A percentile compares a stretch with the other conserved stretches of the same genome.
Evolutionary conservation across 2,113 vertebrate genomes (phyloP).

Genomic region (Mormoops blainvillei): DNA sequence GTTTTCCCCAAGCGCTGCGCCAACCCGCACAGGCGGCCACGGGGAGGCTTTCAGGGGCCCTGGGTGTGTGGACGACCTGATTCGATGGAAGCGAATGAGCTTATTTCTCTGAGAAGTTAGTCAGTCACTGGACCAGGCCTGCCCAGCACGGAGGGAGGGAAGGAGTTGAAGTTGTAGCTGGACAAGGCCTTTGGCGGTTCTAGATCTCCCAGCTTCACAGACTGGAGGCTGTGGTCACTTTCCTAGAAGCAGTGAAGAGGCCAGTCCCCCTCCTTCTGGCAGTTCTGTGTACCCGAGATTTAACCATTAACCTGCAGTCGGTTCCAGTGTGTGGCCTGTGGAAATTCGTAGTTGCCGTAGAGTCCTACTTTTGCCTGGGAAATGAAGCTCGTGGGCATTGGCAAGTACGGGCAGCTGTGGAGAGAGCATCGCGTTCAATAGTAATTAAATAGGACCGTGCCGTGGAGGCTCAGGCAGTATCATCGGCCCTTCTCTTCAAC

Average conservation of each 20-base stretch:
- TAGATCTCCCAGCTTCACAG: not conserved
- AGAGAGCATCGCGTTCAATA: not conserved
- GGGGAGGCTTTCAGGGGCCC: not conserved
- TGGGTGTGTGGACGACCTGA: not conserved
- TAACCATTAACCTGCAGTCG: not conserved
- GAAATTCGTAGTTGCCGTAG: not conserved
- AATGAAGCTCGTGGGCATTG: not conserved
- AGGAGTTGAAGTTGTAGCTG: not conserved
- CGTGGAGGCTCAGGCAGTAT: not conserved
- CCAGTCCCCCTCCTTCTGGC: not conserved
- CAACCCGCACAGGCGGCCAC: not conserved
- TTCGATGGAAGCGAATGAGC: not conserved
- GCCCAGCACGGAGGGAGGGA: not conserved
- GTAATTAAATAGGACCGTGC: accelerated
- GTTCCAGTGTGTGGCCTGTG: not conserved
- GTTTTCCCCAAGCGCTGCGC: not conserved
- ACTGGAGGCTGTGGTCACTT: not conserved
- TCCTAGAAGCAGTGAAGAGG: not conserved
- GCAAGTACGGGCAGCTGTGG: not conserved
- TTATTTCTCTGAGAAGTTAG: slow-evolving; percentile 5
- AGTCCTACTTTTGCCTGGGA: too few relatives aligned
- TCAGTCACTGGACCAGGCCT: not conserved
- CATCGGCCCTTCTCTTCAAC: not conserved
- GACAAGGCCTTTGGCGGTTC: not conserved
- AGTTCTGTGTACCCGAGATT: slow-evolving; percentile 30